Base-by-base conservation (phyloP, 2,888 invertebrate genomes). In the Scaptomyza tumidula region DNA sequence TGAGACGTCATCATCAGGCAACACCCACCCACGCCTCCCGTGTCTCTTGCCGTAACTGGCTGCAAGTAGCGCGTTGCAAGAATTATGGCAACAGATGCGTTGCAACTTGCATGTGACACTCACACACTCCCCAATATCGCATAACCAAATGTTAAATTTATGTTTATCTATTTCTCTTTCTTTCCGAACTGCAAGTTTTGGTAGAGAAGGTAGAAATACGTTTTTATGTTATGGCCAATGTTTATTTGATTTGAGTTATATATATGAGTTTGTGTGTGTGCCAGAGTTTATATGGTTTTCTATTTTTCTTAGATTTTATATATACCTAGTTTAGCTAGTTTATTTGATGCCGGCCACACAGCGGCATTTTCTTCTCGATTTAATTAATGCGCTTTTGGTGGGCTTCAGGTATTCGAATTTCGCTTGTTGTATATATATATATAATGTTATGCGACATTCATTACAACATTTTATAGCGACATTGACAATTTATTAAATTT, bases 31-130 rank as follows among this genome's bases (percentile, higher is more conserved):
- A 54, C 58, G 49, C 19, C 10, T 10, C 19, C 27, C 19, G 24
- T 24, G 24, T 31, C 39, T 45, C 43, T 31, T 19, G 19, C 65
- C 70, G 64, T 35, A 70, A 65, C 65, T 59, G 59, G 71, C 24
- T 11, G 46, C 61, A 68, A 53, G 71, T 77, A 70, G 62, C 78
- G 74, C 80, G 80, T 65, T 68, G 65, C 68, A 82, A 89, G 86
- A 86, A 76, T 88, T 89, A 86, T 89, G 86, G 88, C 84, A 86
- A 72, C 86, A 86, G 86, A 86, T 89, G 85, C 85, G 59, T 59
- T 61, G 75, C 88, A 66, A 68, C 65, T 66, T 65, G 59, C 61
- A 68, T 45, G 57, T 61, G 60, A 76, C 66, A 70, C 48, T 71
- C 35, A 44, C 68, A 45, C 50, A 49, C 49, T 31, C 29, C 29